Evolutionary conservation across 2,888 invertebrate genomes (phyloP).

Genomic region (Melinaea menophilus): DNA sequence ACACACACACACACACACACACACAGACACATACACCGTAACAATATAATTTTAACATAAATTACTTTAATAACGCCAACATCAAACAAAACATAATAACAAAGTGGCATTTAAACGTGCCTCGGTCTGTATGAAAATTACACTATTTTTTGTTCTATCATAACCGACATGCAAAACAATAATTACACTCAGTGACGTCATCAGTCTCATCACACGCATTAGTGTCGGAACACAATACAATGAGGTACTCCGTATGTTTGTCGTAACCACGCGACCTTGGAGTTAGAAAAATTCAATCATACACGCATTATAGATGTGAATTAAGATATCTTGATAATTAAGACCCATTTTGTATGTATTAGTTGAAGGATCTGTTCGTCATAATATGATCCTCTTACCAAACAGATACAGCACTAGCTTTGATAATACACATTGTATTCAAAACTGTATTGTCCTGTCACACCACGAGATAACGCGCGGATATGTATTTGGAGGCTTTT

Average conservation of each 20-base stretch:
- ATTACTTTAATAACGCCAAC: no score
- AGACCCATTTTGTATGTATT: no score
- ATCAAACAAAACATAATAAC: no score
- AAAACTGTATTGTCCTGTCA: constrained; percentile 37
- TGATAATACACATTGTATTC: constrained; percentile 33
- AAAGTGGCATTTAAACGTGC: no score
- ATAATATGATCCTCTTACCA: constrained; percentile 16
- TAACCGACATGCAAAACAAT: background rate
- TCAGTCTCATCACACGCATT: background rate
- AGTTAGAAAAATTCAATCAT: background rate
- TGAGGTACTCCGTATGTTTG: constrained; percentile 15
- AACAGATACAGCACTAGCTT: constrained; percentile 22
- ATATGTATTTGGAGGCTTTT: constrained; percentile 13
- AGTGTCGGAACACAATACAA: constrained; percentile 8
- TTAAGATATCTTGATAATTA: no score
- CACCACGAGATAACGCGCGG: constrained; percentile 18
- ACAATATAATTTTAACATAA: no score
- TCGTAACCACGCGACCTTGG: constrained; percentile 3
- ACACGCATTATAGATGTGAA: background rate
- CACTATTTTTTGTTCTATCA: background rate
- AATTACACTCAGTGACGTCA: background rate
- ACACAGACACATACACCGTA: no score
- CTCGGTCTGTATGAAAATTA: no score
- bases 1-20: no score
- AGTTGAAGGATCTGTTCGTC: constrained; percentile 11